These are phyloP conservation scores for Flexamia atlantica DNA, from an alignment of 2,888 invertebrate species.

Conservation along the genomic window DNA sequence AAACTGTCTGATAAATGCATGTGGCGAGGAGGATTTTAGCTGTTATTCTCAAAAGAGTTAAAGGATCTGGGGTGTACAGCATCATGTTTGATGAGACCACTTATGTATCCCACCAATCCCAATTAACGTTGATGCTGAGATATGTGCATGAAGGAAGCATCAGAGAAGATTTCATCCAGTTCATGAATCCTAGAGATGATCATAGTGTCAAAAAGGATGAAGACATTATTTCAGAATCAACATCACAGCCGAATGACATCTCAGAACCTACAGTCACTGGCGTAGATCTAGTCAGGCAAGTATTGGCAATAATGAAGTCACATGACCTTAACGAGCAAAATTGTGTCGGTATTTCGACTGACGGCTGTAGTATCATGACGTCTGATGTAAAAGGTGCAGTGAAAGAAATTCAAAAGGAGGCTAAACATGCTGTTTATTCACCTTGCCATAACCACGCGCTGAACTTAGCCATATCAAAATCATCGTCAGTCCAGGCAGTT, in stretches of 20 bases:
- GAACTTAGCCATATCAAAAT: conserved; percentile 52
- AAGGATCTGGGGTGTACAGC: conserved; percentile 16
- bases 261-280: conserved; percentile 35
- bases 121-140: conserved; percentile 1
- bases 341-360: conserved; percentile 41
- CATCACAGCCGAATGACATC: too few relatives aligned
- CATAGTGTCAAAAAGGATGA: too few relatives aligned
- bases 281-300: conserved; percentile 39
- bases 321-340: background rate
- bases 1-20: conserved; percentile 39
- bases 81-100: conserved; percentile 48
- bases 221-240: too few relatives aligned
- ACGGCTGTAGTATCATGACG: conserved; percentile 50
- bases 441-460: conserved; percentile 44
- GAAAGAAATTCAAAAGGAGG: conserved; percentile 22
- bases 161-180: conserved; percentile 28
- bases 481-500: conserved; percentile 13
- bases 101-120: background rate
- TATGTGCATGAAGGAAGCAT: conserved; percentile 2
- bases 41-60: background rate
- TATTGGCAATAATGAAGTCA: conserved; percentile 29
- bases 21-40: conserved; percentile 31
- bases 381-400: conserved; percentile 39
- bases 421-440: conserved; percentile 12
- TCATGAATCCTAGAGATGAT: background rate